phyloP scores from a whole-genome alignment of 2,113 vertebrate genomes.

The Litocranius walleri region DNA sequence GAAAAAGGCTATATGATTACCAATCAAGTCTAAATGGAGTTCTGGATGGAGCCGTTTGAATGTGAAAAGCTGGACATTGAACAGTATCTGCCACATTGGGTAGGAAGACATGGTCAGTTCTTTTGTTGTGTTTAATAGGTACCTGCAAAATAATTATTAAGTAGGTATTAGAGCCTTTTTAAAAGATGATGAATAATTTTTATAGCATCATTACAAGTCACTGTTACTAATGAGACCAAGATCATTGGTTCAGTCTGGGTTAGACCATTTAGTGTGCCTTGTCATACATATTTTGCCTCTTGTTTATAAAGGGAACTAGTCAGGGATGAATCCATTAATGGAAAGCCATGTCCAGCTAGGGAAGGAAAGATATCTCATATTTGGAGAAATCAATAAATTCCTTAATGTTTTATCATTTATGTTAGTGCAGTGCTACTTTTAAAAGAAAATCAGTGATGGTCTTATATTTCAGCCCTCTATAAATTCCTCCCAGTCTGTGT shows the following conservation, averaged over 20 bases:
- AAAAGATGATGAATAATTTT: neutral
- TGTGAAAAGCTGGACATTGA: slow-evolving; percentile 41
- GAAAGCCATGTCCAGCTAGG: neutral
- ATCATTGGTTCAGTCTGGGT: neutral
- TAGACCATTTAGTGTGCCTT: neutral
- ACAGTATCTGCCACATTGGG: slow-evolving; percentile 26
- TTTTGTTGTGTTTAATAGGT: slow-evolving; percentile 61
- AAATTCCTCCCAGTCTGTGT: neutral
- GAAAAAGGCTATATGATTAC: slow-evolving; percentile 4
- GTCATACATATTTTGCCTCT: neutral
- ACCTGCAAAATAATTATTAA: slow-evolving; percentile 68
- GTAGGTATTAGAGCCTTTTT: neutral
- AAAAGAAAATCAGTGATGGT: neutral
- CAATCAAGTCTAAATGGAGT: neutral
- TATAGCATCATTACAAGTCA: neutral
- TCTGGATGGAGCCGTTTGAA: slow-evolving; percentile 38
- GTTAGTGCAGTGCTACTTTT: neutral
- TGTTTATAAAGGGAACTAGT: neutral
- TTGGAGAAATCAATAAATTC: neutral
- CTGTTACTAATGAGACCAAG: neutral
- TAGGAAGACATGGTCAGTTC: neutral
- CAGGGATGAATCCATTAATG: neutral
- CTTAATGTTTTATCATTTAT: neutral
- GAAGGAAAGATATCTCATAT: neutral
- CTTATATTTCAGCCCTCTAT: neutral